Base-by-base conservation (phyloP, 2,113 vertebrate species). In the Hippocampus abdominalis region DNA sequence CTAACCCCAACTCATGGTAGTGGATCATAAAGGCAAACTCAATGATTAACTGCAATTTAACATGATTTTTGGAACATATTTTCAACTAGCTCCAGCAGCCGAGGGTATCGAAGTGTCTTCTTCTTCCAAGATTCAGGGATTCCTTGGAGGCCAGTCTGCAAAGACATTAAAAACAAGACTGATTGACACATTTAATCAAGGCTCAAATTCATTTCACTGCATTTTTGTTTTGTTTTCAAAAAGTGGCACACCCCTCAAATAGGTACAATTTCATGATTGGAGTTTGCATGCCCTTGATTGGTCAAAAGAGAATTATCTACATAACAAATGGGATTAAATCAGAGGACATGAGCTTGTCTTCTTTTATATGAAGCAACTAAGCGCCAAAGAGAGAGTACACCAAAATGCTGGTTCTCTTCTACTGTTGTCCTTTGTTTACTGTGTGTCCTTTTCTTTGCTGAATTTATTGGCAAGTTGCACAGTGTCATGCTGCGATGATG, bases 121-220 rank as follows among this genome's bases (percentile, higher is more conserved):
- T 73, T 76, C 82, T 68, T 89, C 91, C 91, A 92, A 1, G 89
- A 89, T 71, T 91, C 86, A 0, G 89, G 87, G 73, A 92, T 87
- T 75, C 89, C 89, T 79, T 72, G 81, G 40, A 84, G 80, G 39
- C 86, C 90, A 1, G 64, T 80, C 87, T 91, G 85, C 76, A 85
- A 89, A 81, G 23, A 83, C 51, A 85, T 62, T 6, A 60, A 42
- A 60, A 59, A 59, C 4, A 56, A 23, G 23, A 27, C 12, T 57
- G 23, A 57, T 1, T 57, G 23, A 57, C 54, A 57, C 12, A 23
- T 15, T 25, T 25, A 4, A 25, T 27, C 15, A 12, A 57, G 51
- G 21, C 51, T 54, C 20, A 23, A 54, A 54, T n/a, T 54, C 10
- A 49, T 49, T 18, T 49, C 46, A 54, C 7, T n/a, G 8, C 9